Percentiles rank a stretch among this genome's conserved stretches.
These are phyloP conservation scores for Drymodes brunneopygia DNA, from an alignment of 2,113 vertebrate species.

Conservation along the genomic window DNA sequence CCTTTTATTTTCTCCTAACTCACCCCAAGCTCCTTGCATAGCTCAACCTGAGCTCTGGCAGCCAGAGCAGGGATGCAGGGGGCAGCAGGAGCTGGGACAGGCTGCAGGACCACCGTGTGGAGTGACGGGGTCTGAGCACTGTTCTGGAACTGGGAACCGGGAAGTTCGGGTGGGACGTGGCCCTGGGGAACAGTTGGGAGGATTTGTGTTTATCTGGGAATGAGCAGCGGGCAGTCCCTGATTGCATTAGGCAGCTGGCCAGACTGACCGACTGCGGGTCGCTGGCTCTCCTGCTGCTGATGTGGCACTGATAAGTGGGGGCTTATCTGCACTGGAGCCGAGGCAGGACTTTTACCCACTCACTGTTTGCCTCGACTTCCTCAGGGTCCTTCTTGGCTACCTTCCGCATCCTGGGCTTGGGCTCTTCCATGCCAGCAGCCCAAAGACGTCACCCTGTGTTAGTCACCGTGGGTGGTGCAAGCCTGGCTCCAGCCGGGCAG, in stretches of 20 bases:
- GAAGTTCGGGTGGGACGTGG: accelerated
- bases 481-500: accelerated
- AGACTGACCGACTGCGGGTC: background rate
- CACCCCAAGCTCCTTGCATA: background rate
- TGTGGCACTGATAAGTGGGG: background rate
- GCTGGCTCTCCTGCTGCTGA: background rate
- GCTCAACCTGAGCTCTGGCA: background rate
- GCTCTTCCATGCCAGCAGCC: background rate
- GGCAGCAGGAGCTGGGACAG: accelerated
- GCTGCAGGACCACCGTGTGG: background rate
- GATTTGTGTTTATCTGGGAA: background rate
- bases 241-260: background rate
- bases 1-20: background rate
- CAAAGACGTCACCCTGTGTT: background rate
- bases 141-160: accelerated
- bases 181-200: background rate
- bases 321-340: background rate
- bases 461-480: background rate
- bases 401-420: background rate
- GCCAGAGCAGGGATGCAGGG: accelerated
- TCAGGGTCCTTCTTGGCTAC: background rate
- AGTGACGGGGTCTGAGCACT: accelerated
- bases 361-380: background rate
- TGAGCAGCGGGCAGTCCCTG: background rate
- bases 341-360: background rate